Base-by-base conservation (phyloP, 2,888 invertebrate species). In the Buathra laborator region DNA sequence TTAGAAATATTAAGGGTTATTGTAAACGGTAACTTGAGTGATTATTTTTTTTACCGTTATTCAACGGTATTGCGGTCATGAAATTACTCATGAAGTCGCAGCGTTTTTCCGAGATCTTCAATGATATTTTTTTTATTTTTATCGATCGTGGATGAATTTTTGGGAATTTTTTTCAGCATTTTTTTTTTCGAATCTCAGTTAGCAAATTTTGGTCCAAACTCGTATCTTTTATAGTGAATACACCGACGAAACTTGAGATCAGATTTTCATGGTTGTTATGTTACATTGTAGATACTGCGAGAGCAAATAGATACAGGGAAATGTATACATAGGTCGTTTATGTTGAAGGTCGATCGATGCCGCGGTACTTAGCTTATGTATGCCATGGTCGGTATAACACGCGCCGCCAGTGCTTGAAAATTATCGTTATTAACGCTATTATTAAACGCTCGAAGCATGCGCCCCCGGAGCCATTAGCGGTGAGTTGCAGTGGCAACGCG, bases 381-480 rank as follows among this genome's bases (percentile, higher is more conserved):
- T 74, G 44, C 19, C 19, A 37, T 9, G 37, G 53, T 44, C 37
- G 43, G 53, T 37, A 67, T n/a, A 56, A 79, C 19, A 62, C 37
- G 37, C 37, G 59, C 44, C 68, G 48, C 72, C 53, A 78, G 85
- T 84, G 74, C 76, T 59, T 74, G 81, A 72, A 81, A 87, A 89
- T 88, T 85, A 88, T 84, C 84, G 86, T 88, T 79, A 85, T 87
- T 87, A 83, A 85, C 85, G 83, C 86, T 86, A 83, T 88, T 87
- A 86, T 87, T 89, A 89, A 87, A 89, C 81, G 89, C 87, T 84
- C 83, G 81, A 85, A 87, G 86, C 86, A 83, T 85, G 88, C 87
- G 48, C 67, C 51, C 37, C 24, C 88, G 75, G 72, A 64, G 85
- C 89, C 85, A 87, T 88, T 89, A 90, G 82, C 83, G 86, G 84